Evolutionary conservation across 2,113 vertebrate genomes (phyloP).

Genomic region (Apeltes quadracus): DNA sequence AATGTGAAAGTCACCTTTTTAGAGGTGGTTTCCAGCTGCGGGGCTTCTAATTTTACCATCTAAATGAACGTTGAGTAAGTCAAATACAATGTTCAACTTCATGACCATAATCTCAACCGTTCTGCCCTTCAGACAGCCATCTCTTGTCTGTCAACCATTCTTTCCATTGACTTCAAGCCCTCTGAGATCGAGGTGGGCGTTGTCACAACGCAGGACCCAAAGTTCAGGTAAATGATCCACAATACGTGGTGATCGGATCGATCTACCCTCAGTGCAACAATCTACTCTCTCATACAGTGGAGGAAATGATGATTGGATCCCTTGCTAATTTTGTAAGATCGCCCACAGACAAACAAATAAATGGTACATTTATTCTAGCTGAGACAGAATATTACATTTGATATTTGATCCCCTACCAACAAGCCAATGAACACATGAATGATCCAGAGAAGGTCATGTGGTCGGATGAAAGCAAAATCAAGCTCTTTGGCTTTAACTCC

Average conservation of each 20-base stretch:
- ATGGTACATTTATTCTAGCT: too few species aligned
- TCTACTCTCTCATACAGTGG: background rate
- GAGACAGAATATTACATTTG: too few species aligned
- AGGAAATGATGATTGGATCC: too few species aligned
- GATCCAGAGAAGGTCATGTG: too few species aligned
- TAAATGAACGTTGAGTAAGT: background rate
- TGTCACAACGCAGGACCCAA: constrained; percentile 91
- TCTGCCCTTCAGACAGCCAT: constrained; percentile 86
- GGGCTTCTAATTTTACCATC: background rate
- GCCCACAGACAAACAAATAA: too few species aligned
- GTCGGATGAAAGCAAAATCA: too few species aligned
- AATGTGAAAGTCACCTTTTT: constrained; percentile 14
- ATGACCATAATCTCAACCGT: background rate
- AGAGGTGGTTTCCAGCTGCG: constrained; percentile 7
- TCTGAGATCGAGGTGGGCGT: constrained; percentile 96
- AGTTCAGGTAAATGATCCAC: constrained; percentile 86
- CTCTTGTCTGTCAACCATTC: constrained; percentile 94
- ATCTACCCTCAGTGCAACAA: background rate
- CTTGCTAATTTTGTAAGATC: too few species aligned
- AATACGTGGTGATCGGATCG: background rate
- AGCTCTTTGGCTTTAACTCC: too few species aligned
- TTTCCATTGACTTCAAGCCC: constrained; percentile 98
- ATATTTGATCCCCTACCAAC: too few species aligned
- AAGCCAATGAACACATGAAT: too few species aligned
- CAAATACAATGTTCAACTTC: too few species aligned